A percentile compares a stretch with the other conserved stretches of the same genome.
Evolutionary conservation across 2,113 vertebrate species (phyloP).

Genomic region (Pomatostomus ruficeps): DNA sequence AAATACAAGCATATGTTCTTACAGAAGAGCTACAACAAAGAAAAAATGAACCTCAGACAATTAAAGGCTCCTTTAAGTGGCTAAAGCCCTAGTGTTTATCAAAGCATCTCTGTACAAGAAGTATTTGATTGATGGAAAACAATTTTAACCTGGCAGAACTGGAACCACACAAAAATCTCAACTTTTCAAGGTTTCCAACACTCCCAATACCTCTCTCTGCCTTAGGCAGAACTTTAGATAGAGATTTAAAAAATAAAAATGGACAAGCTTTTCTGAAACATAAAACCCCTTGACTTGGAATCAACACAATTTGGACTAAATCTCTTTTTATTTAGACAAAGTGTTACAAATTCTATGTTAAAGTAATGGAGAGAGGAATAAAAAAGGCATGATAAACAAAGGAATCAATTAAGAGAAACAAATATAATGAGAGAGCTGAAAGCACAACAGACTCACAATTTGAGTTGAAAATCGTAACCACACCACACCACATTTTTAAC

Average conservation of each 20-base stretch:
- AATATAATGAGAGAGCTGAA: neutral
- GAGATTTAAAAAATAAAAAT: neutral
- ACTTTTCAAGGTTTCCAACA: neutral
- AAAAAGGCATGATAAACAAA: neutral
- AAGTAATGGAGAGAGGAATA: neutral
- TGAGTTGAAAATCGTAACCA: neutral
- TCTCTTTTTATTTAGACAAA: neutral
- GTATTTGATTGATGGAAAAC: neutral
- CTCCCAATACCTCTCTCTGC: neutral
- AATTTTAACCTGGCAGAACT: neutral
- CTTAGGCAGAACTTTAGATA: neutral
- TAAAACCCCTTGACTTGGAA: neutral
- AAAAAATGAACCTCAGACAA: accelerated
- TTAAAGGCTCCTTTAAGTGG: neutral
- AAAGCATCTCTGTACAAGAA: neutral
- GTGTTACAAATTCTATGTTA: neutral
- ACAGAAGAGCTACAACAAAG: neutral
- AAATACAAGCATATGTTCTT: neutral
- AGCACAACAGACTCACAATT: neutral
- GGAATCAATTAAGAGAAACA: neutral
- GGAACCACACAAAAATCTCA: neutral
- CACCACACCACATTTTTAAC: neutral
- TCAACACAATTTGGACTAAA: neutral
- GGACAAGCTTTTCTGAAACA: neutral
- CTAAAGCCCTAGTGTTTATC: neutral